Base-by-base conservation (phyloP, 2,888 invertebrate species). In the Hydrotaea diabolus region DNA sequence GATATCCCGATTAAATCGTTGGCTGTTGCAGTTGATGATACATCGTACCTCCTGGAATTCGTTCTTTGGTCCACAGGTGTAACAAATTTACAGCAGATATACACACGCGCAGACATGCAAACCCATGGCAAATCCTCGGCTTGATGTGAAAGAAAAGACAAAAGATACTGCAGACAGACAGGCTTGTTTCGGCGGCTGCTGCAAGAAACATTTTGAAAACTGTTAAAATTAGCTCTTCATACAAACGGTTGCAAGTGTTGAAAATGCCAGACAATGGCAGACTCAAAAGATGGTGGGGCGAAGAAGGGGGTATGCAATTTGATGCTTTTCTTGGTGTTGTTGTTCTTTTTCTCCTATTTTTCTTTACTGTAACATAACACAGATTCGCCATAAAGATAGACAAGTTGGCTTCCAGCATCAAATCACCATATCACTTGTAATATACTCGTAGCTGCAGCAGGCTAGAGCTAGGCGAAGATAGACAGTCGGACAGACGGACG, bases 31-130 rank as follows among this genome's bases (percentile, higher is more conserved):
- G 53, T 7, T 53, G 75, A 57, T 77, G 76, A 82, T 79, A 66
- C 26, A 78, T 59, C 64, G 79, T 21, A 76, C 71, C 76, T 59
- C 43, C 73, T 73, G 26, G 57, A 76, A 36, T 77, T 39, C 43
- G 17, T 19, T 49, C 43, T 43, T 49, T 39, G 66, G 59, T 79
- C 74, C 77, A 82, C 85, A 85, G 85, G 85, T 85, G 85, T 82
- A 85, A 85, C 85, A 72, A 85, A 85, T 85, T 82, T 73, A 62
- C 76, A 81, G 78, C 21, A n/a, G n/a, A n/a, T n/a, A 73, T 53
- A 71, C 43, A 23, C 62, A 39, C 17, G 11, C 66, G 19, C 39
- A 36, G 11, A 43, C 43, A 43, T 17, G 11, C 23, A 55, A 23
- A 21, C 21, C 7, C 36, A 31, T 17, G 66, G n/a, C 39, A 66